Conservation (phyloP, 2,888 invertebrate genomes). For the Anthophora plumipes region DNA sequence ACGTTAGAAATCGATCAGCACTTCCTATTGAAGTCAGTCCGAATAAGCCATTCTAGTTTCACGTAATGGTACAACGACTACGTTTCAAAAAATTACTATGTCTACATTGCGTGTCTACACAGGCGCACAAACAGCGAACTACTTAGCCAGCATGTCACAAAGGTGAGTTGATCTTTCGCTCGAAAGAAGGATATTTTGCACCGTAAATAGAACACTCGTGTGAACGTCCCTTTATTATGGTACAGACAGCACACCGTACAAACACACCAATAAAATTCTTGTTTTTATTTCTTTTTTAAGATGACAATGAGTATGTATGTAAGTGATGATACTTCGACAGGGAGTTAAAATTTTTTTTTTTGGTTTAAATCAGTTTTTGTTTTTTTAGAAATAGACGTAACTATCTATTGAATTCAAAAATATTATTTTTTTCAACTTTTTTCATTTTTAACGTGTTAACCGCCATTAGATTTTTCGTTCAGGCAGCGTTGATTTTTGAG, state of each 20-base stretch:
- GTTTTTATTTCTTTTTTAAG: background rate
- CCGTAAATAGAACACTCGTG: constrained; percentile 53
- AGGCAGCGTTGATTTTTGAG: too few species aligned
- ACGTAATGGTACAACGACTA: background rate
- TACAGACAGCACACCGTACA: constrained; percentile 64
- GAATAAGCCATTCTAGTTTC: constrained; percentile 52
- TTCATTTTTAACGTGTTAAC: too few species aligned
- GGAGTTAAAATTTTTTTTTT: background rate
- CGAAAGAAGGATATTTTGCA: constrained; percentile 45
- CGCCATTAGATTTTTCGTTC: too few species aligned
- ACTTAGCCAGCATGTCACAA: constrained; percentile 47
- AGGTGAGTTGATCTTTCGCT: constrained; percentile 23
- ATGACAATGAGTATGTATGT: too few species aligned
- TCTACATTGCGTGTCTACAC: constrained; percentile 53
- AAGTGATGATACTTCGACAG: constrained; percentile 19
- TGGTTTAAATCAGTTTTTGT: background rate
- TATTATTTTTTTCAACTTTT: background rate
- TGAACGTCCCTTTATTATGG: constrained; percentile 67
- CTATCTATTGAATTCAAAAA: background rate
- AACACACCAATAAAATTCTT: constrained; percentile 37
- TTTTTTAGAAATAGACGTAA: constrained; percentile 45
- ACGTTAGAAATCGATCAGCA: constrained; percentile 23
- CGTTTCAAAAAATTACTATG: background rate
- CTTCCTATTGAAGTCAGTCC: constrained; percentile 57
- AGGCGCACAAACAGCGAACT: constrained; percentile 50